Conservation (phyloP, 2,797 vertebrate species). For the Ispidina lecontei region DNA sequence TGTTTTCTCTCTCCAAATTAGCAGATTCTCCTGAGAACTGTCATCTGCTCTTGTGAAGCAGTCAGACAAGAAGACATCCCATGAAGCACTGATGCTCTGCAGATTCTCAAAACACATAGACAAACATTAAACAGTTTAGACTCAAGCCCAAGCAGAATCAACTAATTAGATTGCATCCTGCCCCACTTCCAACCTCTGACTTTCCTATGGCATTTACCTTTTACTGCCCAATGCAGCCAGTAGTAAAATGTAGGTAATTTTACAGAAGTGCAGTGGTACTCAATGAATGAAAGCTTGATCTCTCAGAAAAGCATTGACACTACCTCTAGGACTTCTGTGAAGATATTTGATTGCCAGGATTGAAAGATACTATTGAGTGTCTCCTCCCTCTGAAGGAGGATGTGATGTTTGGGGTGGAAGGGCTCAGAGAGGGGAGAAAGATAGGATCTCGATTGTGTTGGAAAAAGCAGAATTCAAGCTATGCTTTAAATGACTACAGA, state of each 20-base stretch:
- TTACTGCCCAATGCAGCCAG: background rate
- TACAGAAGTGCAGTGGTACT: background rate
- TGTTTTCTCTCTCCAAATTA: conserved; percentile 13
- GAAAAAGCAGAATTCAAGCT: background rate
- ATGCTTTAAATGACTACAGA: background rate
- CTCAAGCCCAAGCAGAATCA: background rate
- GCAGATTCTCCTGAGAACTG: conserved; percentile 32
- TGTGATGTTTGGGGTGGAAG: background rate
- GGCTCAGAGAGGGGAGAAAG: background rate
- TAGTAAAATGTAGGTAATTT: background rate
- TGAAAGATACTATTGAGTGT: background rate
- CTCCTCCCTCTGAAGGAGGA: background rate
- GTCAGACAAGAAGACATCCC: background rate
- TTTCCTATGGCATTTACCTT: background rate
- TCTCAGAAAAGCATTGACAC: background rate
- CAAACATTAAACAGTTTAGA: background rate
- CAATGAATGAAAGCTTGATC: background rate
- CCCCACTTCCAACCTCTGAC: background rate
- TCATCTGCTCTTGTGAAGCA: conserved; percentile 4
- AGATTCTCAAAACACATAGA: background rate
- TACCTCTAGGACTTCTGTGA: background rate
- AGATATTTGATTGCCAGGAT: background rate
- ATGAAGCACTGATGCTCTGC: background rate
- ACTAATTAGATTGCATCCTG: background rate
- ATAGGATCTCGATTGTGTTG: background rate